A percentile compares a stretch with the other conserved stretches of the same genome.
phyloP scores from a whole-genome alignment of 2,888 invertebrate genomes.

The Sinotaia quadrata region DNA sequence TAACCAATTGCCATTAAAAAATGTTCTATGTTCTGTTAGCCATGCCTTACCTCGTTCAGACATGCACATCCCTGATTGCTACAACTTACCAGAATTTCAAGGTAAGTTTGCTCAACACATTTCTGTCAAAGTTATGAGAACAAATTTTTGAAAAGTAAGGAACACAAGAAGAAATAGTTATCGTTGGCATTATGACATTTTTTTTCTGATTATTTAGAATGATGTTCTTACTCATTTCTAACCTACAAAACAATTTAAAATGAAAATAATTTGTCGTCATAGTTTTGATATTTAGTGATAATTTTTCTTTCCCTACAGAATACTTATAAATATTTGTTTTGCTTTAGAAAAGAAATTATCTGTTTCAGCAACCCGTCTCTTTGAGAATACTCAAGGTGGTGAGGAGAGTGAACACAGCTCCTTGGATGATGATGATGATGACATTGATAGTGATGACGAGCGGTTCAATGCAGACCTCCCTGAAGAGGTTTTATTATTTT shows the following conservation, averaged over 20 bases:
- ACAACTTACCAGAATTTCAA: slow-evolving; percentile 33
- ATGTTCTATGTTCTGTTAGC: slow-evolving; percentile 74
- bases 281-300: too few relatives aligned
- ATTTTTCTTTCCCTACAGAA: too few relatives aligned
- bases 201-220: too few relatives aligned
- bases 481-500: slow-evolving; percentile 47
- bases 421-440: slow-evolving; percentile 70
- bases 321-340: too few relatives aligned
- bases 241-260: too few relatives aligned
- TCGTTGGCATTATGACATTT: too few relatives aligned
- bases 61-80: slow-evolving; percentile 52
- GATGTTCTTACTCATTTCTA: too few relatives aligned
- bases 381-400: background rate
- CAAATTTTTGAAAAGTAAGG: too few relatives aligned
- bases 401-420: slow-evolving; percentile 68
- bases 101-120: too few relatives aligned
- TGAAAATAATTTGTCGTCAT: too few relatives aligned
- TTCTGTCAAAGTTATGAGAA: too few relatives aligned
- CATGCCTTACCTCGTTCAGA: slow-evolving; percentile 68
- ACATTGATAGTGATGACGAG: slow-evolving; percentile 70
- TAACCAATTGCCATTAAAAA: slow-evolving; percentile 78
- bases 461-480: slow-evolving; percentile 56
- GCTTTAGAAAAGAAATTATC: background rate
- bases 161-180: too few relatives aligned
- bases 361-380: slow-evolving; percentile 5